Percentiles rank a stretch among this genome's conserved stretches.
Conservation (phyloP, 2,888 invertebrate species). For the Pogonocherus hispidulus region DNA sequence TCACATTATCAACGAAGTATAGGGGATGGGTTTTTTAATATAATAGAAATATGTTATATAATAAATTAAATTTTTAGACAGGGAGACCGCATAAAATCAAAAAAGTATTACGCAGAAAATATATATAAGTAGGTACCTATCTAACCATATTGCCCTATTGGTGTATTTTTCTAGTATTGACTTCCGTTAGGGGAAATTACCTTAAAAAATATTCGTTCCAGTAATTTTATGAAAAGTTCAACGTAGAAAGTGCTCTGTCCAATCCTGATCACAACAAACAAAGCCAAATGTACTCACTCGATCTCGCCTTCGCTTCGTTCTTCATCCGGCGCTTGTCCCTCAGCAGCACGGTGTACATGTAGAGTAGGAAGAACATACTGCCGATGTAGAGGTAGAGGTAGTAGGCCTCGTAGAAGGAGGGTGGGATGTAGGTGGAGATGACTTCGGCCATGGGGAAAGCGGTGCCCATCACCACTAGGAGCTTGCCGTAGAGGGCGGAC, state of each 20-base stretch:
- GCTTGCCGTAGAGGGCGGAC: conserved; percentile 93
- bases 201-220: too few relatives aligned
- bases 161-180: too few relatives aligned
- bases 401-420: conserved; percentile 90
- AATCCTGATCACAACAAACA: background rate
- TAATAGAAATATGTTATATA: too few relatives aligned
- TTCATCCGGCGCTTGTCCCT: conserved; percentile 69
- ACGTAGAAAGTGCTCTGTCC: too few relatives aligned
- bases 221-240: too few relatives aligned
- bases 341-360: conserved; percentile 80
- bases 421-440: conserved; percentile 93
- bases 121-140: too few relatives aligned
- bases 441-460: conserved; percentile 97
- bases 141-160: too few relatives aligned
- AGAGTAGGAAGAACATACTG: conserved; percentile 78
- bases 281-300: conserved; percentile 39
- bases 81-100: too few relatives aligned
- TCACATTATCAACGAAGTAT: background rate
- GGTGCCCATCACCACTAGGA: conserved; percentile 94
- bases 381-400: conserved; percentile 78
- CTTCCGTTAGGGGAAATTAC: too few relatives aligned
- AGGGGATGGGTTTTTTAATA: background rate
- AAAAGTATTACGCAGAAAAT: too few relatives aligned
- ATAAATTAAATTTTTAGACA: too few relatives aligned
- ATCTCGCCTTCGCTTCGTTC: conserved; percentile 52